Percentiles rank a stretch among this genome's conserved stretches.
These are phyloP conservation scores for Acropternis orthonyx DNA, from an alignment of 2,797 vertebrate genomes.

Conservation along the genomic window DNA sequence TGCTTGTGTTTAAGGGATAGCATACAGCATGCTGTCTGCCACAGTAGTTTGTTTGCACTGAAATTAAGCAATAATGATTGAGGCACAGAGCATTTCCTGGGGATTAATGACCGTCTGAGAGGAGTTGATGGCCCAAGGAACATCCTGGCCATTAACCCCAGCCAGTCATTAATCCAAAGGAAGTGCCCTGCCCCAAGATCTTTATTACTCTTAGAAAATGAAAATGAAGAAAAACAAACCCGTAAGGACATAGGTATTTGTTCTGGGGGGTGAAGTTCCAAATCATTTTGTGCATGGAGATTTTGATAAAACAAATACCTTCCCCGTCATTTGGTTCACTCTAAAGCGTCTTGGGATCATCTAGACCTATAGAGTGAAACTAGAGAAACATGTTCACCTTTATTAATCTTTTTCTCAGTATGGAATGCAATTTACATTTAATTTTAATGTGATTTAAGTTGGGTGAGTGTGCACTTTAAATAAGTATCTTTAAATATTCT, in stretches of 20 bases:
- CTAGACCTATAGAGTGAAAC: neutral
- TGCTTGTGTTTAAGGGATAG: slow-evolving; percentile 59
- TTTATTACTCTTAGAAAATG: slow-evolving; percentile 61
- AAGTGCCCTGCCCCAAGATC: slow-evolving; percentile 51
- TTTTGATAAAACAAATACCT: slow-evolving; percentile 22
- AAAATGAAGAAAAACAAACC: slow-evolving; percentile 41
- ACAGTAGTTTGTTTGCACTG: slow-evolving; percentile 70
- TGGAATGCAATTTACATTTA: neutral
- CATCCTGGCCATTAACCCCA: slow-evolving; percentile 71
- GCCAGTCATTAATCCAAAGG: slow-evolving; percentile 68
- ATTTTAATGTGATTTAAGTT: slow-evolving; percentile 20
- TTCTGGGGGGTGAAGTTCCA: slow-evolving; percentile 27
- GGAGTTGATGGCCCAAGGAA: slow-evolving; percentile 62
- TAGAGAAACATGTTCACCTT: neutral
- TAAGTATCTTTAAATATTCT: slow-evolving; percentile 45
- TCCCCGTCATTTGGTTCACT: neutral
- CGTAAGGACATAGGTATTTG: neutral
- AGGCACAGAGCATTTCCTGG: slow-evolving; percentile 54
- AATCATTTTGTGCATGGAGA: neutral
- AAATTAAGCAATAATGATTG: slow-evolving; percentile 72
- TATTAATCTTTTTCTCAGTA: slow-evolving; percentile 13
- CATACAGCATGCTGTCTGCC: slow-evolving; percentile 34
- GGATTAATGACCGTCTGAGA: slow-evolving; percentile 73
- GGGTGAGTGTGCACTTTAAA: slow-evolving; percentile 1
- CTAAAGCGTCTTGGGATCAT: neutral